Evolutionary conservation across 2,797 vertebrate genomes (phyloP).

Genomic region (Austrolebias charrua): DNA sequence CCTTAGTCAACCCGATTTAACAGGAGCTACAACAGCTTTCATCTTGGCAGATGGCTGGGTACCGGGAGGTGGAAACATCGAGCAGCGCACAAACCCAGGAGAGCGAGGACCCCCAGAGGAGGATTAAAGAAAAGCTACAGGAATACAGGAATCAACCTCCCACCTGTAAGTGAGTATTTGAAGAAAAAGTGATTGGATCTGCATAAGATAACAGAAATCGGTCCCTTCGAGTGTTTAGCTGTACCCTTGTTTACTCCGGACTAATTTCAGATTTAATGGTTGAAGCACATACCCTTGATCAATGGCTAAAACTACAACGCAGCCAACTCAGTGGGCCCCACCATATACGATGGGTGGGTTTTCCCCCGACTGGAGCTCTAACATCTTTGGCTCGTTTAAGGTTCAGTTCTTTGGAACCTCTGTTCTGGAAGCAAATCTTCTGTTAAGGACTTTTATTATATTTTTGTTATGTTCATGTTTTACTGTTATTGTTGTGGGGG

Average conservation of each 20-base stretch:
- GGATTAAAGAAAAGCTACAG: neutral
- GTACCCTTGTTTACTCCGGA: too few species aligned
- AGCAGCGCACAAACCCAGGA: neutral
- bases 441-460: too few species aligned
- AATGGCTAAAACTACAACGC: too few species aligned
- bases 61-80: too few species aligned
- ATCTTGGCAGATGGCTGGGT: neutral
- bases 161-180: neutral
- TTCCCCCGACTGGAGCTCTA: neutral
- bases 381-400: too few species aligned
- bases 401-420: too few species aligned
- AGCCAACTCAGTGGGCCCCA: neutral
- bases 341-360: neutral
- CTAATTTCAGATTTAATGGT: too few species aligned
- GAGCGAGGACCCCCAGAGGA: neutral
- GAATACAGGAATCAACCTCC: neutral
- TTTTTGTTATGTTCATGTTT: too few species aligned
- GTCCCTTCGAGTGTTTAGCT: neutral
- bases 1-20: neutral
- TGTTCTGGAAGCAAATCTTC: too few species aligned
- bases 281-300: too few species aligned
- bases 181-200: neutral
- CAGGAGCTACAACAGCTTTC: neutral
- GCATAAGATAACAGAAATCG: too few species aligned
- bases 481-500: too few species aligned